phyloP scores from a whole-genome alignment of 1,140 invertebrate genomes.

The Listronotus oregonensis region DNA sequence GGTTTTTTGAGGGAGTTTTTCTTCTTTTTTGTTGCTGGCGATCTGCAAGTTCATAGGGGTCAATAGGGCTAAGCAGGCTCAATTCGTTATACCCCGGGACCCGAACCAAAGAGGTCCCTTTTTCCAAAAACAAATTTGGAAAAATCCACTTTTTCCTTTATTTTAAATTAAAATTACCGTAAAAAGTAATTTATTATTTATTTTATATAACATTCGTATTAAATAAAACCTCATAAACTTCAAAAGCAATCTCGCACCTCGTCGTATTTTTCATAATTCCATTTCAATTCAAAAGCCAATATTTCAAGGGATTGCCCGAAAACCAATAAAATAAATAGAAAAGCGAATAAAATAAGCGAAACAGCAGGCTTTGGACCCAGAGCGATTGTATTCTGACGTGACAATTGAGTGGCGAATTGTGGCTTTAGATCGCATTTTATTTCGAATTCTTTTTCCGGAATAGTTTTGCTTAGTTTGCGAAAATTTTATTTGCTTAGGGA shows the following conservation, averaged over 20 bases:
- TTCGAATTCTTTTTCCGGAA: constrained; percentile 24
- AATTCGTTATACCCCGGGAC: too few relatives aligned
- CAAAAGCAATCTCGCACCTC: constrained; percentile 6
- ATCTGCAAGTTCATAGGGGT: too few relatives aligned
- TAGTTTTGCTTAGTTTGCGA: constrained; percentile 14
- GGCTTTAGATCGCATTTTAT: constrained; percentile 38
- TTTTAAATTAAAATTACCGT: too few relatives aligned
- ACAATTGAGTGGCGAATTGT: constrained; percentile 42
- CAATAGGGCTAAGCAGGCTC: too few relatives aligned
- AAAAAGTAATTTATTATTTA: too few relatives aligned
- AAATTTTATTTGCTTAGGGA: constrained; percentile 24
- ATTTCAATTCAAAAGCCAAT: constrained; percentile 32
- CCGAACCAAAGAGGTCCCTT: too few relatives aligned
- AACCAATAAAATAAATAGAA: constrained; percentile 33
- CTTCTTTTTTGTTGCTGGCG: too few relatives aligned
- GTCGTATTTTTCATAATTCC: constrained; percentile 32
- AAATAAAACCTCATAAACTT: background rate
- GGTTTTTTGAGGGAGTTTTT: too few relatives aligned
- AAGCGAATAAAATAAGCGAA: constrained; percentile 44
- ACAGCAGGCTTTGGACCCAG: constrained; percentile 21
- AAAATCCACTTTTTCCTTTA: too few relatives aligned
- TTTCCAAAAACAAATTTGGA: too few relatives aligned
- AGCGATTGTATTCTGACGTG: constrained; percentile 44
- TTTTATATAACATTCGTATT: too few relatives aligned
- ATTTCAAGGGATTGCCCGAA: constrained; percentile 26